phyloP scores from a whole-genome alignment of 2,113 vertebrate species.

The Probosciger aterrimus region DNA sequence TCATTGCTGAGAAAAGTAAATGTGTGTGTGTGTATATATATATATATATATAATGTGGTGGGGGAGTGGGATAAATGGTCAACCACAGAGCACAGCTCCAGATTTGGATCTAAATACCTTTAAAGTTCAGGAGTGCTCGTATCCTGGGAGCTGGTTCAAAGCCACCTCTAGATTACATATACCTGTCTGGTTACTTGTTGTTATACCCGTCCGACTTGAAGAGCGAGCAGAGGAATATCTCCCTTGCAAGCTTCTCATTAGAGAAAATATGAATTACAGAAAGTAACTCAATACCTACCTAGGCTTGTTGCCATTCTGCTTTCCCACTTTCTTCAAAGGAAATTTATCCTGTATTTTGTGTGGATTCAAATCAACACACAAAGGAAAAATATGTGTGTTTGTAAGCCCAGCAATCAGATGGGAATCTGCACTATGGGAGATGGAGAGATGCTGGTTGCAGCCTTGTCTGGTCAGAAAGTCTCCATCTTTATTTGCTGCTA shows the following conservation, averaged over 20 bases:
- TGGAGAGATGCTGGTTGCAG: not conserved
- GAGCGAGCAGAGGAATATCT: not conserved
- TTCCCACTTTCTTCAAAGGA: slow-evolving; percentile 61
- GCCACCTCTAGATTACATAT: not conserved
- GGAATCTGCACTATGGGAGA: not conserved
- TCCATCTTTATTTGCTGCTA: not conserved
- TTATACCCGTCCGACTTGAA: slow-evolving; percentile 26
- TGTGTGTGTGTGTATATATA: accelerated
- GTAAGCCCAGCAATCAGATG: not conserved
- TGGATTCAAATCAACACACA: slow-evolving; percentile 33
- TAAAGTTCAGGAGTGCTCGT: slow-evolving; percentile 29
- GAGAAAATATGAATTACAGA: slow-evolving; percentile 31
- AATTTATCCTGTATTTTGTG: slow-evolving; percentile 16
- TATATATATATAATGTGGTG: not conserved
- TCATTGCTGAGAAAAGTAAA: not conserved
- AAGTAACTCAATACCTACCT: not conserved
- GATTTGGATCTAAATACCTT: slow-evolving; percentile 24
- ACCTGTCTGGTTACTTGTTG: not conserved
- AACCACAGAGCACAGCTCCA: slow-evolving; percentile 23
- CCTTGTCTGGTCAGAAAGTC: not conserved
- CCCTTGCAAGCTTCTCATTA: slow-evolving; percentile 30
- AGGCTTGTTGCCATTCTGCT: slow-evolving; percentile 16
- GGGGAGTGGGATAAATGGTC: slow-evolving; percentile 15
- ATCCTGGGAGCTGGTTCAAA: slow-evolving; percentile 30
- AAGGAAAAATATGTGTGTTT: not conserved